Base-by-base conservation (phyloP, 1,140 invertebrate species). In the Temnothorax longispinosus region DNA sequence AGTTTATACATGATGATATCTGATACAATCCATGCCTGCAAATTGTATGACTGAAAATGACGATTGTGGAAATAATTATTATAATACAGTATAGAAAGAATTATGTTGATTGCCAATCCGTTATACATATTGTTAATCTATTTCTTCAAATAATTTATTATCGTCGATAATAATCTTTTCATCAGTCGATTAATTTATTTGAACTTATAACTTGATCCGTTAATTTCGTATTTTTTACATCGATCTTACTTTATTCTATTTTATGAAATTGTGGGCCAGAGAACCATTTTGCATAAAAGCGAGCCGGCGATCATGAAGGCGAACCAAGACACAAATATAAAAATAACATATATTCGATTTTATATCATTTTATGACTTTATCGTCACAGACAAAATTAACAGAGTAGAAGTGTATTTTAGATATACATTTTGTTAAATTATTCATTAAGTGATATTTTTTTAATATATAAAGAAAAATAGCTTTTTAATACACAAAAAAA, bases 91-190 rank as follows among this genome's bases (percentile, higher is more conserved):
- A 18, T 50, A 27, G 18, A 65, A 77, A 35, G 11, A 77, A 77
- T 35, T 5, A 50, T 44, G n/a, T 67, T 35, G 6, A 27, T 77
- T 77, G 18, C 27, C 58, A 35, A 78, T 64, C 18, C 18, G 11
- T 44, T 47, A 47, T 41, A 47, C 27, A 52, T 65, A 38, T 64
- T 38, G 6, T 77, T 6, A 35, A 27, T 47, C 8, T 32, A 47
- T 41, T 52, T 80, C 6, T 52, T 13, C 4, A 67, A 80, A 80
- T 65, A 13, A 54, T 80, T 65, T 64, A 41, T 77, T 50, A 78
- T 15, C 52, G 6, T 18, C 13, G n/a, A 64, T 64, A 27, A 64
- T 47, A 27, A 67, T 52, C 15, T 67, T 18, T 67, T 18, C 35
- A 21, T 50, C 41, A 35, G 5, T 65, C 27, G 1, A 27, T 27